Percentiles rank a stretch among this genome's conserved stretches.
Evolutionary conservation across 2,888 invertebrate genomes (phyloP).

Genomic region (Cotesia congregata): DNA sequence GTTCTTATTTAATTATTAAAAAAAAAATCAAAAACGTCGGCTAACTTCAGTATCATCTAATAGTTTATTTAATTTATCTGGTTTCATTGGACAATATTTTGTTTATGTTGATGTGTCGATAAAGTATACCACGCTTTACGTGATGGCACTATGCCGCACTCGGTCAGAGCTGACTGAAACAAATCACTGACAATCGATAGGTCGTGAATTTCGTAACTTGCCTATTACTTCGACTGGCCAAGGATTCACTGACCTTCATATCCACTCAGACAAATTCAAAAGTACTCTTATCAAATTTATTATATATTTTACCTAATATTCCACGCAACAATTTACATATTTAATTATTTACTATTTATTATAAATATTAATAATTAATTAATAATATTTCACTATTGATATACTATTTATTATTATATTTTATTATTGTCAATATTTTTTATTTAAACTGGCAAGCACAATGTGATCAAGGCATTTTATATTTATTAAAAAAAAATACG

Average conservation of each 20-base stretch:
- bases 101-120: conserved; percentile 66
- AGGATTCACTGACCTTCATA: conserved; percentile 33
- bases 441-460: neutral
- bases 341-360: neutral
- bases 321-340: neutral
- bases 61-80: conserved; percentile 56
- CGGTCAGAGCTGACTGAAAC: conserved; percentile 62
- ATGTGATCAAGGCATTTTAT: neutral
- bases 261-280: conserved; percentile 16
- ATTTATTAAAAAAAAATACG: neutral
- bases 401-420: conserved; percentile 1
- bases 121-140: conserved; percentile 70
- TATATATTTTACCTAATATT: neutral
- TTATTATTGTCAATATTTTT: conserved; percentile 1
- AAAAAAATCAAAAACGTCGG: no score
- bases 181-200: conserved; percentile 58
- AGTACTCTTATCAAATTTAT: conserved; percentile 1
- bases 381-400: neutral
- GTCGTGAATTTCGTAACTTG: conserved; percentile 44
- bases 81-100: conserved; percentile 49
- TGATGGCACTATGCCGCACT: conserved; percentile 71
- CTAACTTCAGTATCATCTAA: no score
- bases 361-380: neutral
- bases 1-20: neutral
- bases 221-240: conserved; percentile 33